A percentile compares a stretch with the other conserved stretches of the same genome.
Evolutionary conservation across 2,888 invertebrate species (phyloP).

Genomic region (Hoplodrina ambigua): DNA sequence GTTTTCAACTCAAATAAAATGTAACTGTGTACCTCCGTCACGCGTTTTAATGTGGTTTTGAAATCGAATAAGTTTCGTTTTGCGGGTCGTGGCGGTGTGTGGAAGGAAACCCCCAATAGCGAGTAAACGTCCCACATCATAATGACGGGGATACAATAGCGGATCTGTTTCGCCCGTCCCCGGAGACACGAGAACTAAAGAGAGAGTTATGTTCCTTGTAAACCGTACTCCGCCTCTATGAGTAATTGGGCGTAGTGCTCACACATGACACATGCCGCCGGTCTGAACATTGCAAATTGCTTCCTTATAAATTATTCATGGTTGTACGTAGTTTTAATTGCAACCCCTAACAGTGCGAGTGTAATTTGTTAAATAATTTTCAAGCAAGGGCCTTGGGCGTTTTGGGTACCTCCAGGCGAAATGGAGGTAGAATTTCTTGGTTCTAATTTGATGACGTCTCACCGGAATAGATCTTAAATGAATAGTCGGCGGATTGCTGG

Average conservation of each 20-base stretch:
- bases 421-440: slow-evolving; percentile 34
- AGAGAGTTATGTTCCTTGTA: slow-evolving; percentile 61
- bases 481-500: slow-evolving; percentile 74
- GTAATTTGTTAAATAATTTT: slow-evolving; percentile 41
- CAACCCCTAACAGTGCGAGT: slow-evolving; percentile 13
- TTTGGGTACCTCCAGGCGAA: slow-evolving; percentile 16
- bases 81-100: slow-evolving; percentile 26
- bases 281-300: slow-evolving; percentile 66
- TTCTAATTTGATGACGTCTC: slow-evolving; percentile 39
- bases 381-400: not conserved
- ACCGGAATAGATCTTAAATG: slow-evolving; percentile 60
- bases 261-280: slow-evolving; percentile 63
- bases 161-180: slow-evolving; percentile 57
- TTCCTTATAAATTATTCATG: slow-evolving; percentile 64
- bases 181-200: slow-evolving; percentile 48
- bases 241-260: slow-evolving; percentile 68
- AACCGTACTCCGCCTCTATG: slow-evolving; percentile 57
- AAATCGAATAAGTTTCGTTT: slow-evolving; percentile 59
- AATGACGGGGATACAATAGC: slow-evolving; percentile 57
- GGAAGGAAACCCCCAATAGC: slow-evolving; percentile 45
- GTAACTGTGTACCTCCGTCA: slow-evolving; percentile 56
- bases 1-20: slow-evolving; percentile 65
- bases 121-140: slow-evolving; percentile 40
- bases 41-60: slow-evolving; percentile 54
- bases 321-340: slow-evolving; percentile 50